phyloP scores from a whole-genome alignment of 1,140 invertebrate genomes.

The Orussus abietinus region DNA sequence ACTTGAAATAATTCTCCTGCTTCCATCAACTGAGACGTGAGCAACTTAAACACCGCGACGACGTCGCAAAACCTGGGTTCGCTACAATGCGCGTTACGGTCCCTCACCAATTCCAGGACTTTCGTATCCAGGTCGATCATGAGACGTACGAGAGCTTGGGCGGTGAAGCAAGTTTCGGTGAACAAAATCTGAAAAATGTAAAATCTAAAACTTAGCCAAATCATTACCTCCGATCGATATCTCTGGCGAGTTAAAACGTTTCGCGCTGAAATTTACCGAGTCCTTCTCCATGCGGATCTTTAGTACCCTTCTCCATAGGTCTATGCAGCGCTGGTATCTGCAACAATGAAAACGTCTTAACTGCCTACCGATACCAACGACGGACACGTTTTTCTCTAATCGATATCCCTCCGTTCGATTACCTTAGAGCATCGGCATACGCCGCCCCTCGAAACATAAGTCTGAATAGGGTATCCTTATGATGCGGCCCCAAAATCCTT shows the following conservation, averaged over 20 bases:
- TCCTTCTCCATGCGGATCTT: conserved; percentile 75
- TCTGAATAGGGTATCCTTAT: conserved; percentile 84
- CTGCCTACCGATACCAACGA: no score
- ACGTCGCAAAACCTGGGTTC: conserved; percentile 70
- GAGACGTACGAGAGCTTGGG: conserved; percentile 72
- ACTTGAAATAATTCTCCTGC: conserved; percentile 61
- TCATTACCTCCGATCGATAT: conserved; percentile 1
- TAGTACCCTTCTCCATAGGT: conserved; percentile 77
- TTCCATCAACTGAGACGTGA: conserved; percentile 60
- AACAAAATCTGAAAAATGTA: conserved; percentile 53
- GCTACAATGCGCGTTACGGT: conserved; percentile 49
- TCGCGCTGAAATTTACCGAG: conserved; percentile 56
- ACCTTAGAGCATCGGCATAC: conserved; percentile 75
- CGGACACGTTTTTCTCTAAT: no score
- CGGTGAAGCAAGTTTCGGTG: conserved; percentile 75
- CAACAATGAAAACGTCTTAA: conserved; percentile 19
- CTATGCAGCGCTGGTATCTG: conserved; percentile 78
- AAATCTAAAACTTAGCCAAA: conserved; percentile 10
- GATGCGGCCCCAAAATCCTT: conserved; percentile 72
- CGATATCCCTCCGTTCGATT: no score
- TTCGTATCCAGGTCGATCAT: conserved; percentile 75
- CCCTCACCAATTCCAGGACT: conserved; percentile 53
- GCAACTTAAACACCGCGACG: conserved; percentile 64
- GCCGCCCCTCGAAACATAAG: conserved; percentile 74
- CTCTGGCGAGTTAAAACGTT: no score